Evolutionary conservation across 2,888 invertebrate species (phyloP).

Genomic region (Atrina japonica): DNA sequence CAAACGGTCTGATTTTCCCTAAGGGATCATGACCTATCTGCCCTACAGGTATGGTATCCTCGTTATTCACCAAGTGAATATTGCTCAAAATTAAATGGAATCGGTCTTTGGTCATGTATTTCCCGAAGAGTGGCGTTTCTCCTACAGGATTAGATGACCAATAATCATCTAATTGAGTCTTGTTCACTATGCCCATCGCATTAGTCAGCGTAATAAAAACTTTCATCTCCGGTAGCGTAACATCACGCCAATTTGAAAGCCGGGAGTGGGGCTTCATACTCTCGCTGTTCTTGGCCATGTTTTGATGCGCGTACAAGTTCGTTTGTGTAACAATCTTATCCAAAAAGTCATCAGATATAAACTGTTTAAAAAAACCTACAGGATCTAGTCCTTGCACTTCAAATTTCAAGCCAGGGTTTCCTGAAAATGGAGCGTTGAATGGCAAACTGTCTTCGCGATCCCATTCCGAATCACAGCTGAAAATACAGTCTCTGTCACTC

Average conservation of each 20-base stretch:
- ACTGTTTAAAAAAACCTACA: too few relatives aligned
- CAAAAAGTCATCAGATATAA: too few relatives aligned
- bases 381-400: not conserved
- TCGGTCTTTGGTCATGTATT: conserved; percentile 26
- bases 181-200: too few relatives aligned
- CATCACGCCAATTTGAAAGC: too few relatives aligned
- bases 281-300: too few relatives aligned
- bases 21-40: conserved; percentile 28
- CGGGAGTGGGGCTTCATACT: too few relatives aligned
- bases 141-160: conserved; percentile 21
- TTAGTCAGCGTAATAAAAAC: too few relatives aligned
- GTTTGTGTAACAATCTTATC: too few relatives aligned
- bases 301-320: too few relatives aligned
- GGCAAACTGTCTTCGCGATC: not conserved
- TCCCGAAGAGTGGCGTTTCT: conserved; percentile 30
- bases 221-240: too few relatives aligned
- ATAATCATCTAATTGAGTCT: conserved; percentile 9
- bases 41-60: not conserved
- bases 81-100: conserved; percentile 28
- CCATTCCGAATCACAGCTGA: too few relatives aligned
- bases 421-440: not conserved
- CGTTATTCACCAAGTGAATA: conserved; percentile 37
- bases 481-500: too few relatives aligned
- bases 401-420: conserved; percentile 1
- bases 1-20: conserved; percentile 40